Base-by-base conservation (phyloP, 2,888 invertebrate genomes). In the Dysmachus trigonus region DNA sequence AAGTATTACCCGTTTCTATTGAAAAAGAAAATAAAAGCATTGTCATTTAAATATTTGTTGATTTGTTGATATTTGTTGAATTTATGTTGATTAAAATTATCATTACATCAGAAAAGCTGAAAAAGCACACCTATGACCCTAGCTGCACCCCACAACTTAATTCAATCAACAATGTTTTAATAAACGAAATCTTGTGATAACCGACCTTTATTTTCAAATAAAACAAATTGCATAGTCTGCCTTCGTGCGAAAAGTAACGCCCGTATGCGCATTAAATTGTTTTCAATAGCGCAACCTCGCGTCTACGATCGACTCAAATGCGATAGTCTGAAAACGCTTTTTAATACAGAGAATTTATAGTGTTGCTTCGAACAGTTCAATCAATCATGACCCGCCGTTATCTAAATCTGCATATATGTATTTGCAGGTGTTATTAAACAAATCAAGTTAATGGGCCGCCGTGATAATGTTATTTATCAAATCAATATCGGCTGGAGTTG, bases 361-460 rank as follows among this genome's bases (percentile, higher is more conserved):
- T 53, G 3, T 33, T 33, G 18, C 47, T 81, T 81, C 18, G 62
- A 62, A 81, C 18, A 81, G 81, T 33, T 81, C 31, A 81, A 81
- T 81, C 81, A 81, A 81, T 81, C 81, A 81, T 81, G 33, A 47
- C 53, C 27, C 22, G 53, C 33, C 18, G 81, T 18, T 62, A 53
- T 81, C 62, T 81, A 62, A 31, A 51, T 81, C 53, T 81, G 62
- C 81, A 53, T 62, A 62, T 62, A 81, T 62, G 35, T 62, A 81
- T 53, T 62, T 33, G 81, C 81, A 51, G 62, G 62, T 81, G 62
- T 62, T 81, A 81, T 62, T 62, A 62, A 81, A 81, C 62, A 62
- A 81, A 81, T 81, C 81, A 62, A 33, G 62, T 81, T 81, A 81
- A 81, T 81, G 62, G 51, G 47, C 18, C 81, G 27, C 15, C 35